These are phyloP conservation scores for Sepioteuthis lessoniana DNA, from an alignment of 2,888 invertebrate genomes.

Conservation along the genomic window DNA sequence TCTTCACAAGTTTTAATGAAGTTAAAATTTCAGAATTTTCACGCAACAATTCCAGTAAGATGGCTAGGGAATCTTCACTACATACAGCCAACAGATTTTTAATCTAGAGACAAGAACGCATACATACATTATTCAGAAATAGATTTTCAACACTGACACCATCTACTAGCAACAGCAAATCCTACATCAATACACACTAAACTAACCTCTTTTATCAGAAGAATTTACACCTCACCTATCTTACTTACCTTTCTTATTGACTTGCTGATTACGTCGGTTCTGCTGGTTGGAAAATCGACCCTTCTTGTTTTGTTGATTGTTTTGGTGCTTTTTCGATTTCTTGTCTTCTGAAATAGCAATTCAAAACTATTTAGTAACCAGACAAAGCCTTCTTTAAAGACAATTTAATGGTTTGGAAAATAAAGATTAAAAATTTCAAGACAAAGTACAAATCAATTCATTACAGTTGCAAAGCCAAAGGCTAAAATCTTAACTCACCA, in stretches of 20 bases:
- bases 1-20: too few relatives aligned
- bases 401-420: background rate
- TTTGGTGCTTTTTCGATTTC: conserved; percentile 38
- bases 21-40: too few relatives aligned
- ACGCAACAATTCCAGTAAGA: too few relatives aligned
- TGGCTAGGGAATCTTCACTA: too few relatives aligned
- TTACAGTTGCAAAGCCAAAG: too few relatives aligned
- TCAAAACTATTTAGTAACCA: background rate
- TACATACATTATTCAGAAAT: background rate
- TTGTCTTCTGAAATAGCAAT: conserved; percentile 2
- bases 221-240: background rate
- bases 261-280: conserved; percentile 40
- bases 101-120: too few relatives aligned
- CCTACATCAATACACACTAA: background rate
- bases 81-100: too few relatives aligned
- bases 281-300: conserved; percentile 40
- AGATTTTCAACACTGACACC: too few relatives aligned
- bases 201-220: background rate
- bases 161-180: background rate
- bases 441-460: background rate
- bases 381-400: too few relatives aligned
- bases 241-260: conserved; percentile 25
- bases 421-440: background rate
- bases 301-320: conserved; percentile 43
- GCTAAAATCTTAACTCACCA: background rate